Percentiles rank a stretch among this genome's conserved stretches.
Evolutionary conservation across 92 coral and sea anemone genomes (phyloP).

Genomic region (Micromussa lordhowensis): DNA sequence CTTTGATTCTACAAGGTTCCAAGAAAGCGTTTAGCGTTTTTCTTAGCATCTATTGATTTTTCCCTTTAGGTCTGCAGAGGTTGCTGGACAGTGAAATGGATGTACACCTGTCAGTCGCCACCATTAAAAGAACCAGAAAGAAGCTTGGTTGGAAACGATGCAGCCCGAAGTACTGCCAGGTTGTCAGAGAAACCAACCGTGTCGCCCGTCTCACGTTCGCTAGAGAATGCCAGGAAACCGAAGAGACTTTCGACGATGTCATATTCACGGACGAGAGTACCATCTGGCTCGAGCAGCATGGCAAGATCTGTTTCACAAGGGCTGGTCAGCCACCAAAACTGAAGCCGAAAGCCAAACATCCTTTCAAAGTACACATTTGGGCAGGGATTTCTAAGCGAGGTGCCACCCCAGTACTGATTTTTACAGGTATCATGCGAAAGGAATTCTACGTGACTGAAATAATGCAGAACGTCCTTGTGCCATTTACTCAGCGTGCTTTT

Average conservation of each 20-base stretch:
- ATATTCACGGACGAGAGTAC: constrained; percentile 54
- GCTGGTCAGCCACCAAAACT: constrained; percentile 40
- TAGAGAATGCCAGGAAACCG: not conserved
- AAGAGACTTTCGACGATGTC: constrained; percentile 24
- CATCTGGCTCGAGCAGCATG: constrained; percentile 45
- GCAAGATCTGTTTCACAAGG: constrained; percentile 47
- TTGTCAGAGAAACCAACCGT: not conserved
- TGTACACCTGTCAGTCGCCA: not conserved
- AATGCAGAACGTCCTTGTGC: not conserved
- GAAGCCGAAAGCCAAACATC: constrained; percentile 47
- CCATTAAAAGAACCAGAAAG: not conserved
- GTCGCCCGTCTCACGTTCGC: not conserved
- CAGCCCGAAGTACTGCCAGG: constrained; percentile 16
- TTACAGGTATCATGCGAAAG: constrained; percentile 40
- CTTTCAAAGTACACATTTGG: constrained; percentile 57
- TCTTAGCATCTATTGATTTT: not conserved
- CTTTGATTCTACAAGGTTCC: no score
- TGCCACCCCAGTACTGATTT: constrained; percentile 39
- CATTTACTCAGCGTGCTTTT: constrained; percentile 2
- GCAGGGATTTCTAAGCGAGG: constrained; percentile 54
- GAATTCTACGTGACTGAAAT: constrained; percentile 8
- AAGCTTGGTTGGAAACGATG: constrained; percentile 6
- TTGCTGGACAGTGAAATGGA: not conserved
- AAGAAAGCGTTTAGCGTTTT: not conserved
- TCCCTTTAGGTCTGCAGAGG: not conserved